Conservation (phyloP, 2,888 invertebrate species). For the Spodoptera exigua region DNA sequence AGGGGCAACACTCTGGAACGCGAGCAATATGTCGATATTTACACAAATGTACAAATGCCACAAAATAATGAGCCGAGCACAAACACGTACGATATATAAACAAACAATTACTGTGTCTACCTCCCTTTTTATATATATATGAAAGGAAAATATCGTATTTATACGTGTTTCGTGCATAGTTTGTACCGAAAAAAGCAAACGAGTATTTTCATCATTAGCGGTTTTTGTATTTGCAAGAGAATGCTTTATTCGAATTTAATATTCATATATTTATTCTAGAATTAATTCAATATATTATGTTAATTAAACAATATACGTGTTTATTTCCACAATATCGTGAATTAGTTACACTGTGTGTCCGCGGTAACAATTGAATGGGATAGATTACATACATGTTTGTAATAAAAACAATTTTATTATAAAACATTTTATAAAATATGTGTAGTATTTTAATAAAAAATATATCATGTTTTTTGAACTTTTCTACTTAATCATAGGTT, state of each 20-base stretch:
- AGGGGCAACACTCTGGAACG: constrained; percentile 54
- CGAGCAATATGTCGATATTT: constrained; percentile 67
- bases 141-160: constrained; percentile 5
- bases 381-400: constrained; percentile 65
- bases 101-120: constrained; percentile 60
- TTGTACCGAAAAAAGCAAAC: neutral
- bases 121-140: constrained; percentile 17
- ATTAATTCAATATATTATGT: no score
- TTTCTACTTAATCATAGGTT: no score
- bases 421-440: no score
- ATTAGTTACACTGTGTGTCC: constrained; percentile 53
- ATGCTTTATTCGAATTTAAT: neutral
- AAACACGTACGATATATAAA: constrained; percentile 73
- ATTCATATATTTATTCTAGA: no score
- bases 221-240: neutral
- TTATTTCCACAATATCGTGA: constrained; percentile 46
- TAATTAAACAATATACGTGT: neutral
- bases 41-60: constrained; percentile 71
- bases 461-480: no score
- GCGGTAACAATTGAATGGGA: constrained; percentile 62
- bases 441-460: no score
- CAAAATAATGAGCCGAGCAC: constrained; percentile 80
- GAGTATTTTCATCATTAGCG: neutral
- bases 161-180: neutral
- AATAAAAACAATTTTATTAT: no score